Evolutionary conservation across 2,113 vertebrate species (phyloP).

Genomic region (Acanthochromis polyacanthus): DNA sequence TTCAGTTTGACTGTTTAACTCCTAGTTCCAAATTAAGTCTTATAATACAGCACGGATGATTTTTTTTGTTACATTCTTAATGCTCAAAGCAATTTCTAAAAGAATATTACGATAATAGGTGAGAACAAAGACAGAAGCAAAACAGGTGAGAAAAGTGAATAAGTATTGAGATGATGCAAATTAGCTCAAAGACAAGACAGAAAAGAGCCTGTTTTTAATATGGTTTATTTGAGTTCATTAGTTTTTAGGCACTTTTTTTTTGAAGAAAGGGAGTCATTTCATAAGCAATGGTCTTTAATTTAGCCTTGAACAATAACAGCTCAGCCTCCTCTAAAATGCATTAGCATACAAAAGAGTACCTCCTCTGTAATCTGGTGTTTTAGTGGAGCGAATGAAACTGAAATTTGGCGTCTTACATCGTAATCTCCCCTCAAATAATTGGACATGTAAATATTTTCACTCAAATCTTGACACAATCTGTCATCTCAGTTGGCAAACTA

Average conservation of each 20-base stretch:
- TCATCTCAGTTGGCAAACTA: neutral
- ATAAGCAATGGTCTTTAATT: conserved; percentile 15
- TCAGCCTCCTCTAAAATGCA: conserved; percentile 16
- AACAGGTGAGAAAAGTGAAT: neutral
- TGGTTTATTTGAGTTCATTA: conserved; percentile 11
- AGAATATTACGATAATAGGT: neutral
- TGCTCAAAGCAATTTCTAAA: conserved; percentile 7
- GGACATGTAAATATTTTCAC: conserved; percentile 10
- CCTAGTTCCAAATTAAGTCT: neutral
- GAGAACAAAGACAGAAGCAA: conserved; percentile 6
- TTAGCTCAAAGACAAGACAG: neutral
- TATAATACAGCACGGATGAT: neutral
- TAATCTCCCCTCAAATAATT: neutral
- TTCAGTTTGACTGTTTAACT: neutral
- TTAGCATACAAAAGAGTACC: conserved; percentile 8
- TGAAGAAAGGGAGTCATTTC: conserved; percentile 8
- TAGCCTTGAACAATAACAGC: conserved; percentile 8
- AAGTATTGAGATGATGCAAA: conserved; percentile 12
- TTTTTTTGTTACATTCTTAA: neutral
- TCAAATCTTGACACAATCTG: neutral
- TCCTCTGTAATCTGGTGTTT: neutral
- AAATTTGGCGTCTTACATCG: neutral
- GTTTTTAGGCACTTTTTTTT: conserved; percentile 14
- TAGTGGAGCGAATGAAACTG: neutral
- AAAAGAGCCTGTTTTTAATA: conserved; percentile 2